Conservation (phyloP, 1,140 invertebrate species). For the Drosophila navojoa region DNA sequence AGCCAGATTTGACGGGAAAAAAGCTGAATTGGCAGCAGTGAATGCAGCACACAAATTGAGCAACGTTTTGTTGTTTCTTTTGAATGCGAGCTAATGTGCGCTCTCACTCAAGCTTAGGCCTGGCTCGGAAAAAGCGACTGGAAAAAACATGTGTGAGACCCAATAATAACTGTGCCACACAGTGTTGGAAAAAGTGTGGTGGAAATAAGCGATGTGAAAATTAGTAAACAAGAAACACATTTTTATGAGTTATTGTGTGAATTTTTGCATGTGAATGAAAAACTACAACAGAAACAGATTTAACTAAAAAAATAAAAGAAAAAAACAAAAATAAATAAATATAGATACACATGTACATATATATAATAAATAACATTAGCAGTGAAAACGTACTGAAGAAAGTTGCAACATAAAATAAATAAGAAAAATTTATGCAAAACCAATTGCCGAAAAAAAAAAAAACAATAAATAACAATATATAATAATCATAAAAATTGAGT, state of each 20-base stretch:
- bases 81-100: slow-evolving; percentile 21
- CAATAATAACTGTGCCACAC: slow-evolving; percentile 66
- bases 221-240: slow-evolving; percentile 53
- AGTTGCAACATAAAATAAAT: slow-evolving; percentile 34
- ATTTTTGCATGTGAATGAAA: slow-evolving; percentile 79
- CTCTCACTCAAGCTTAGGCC: slow-evolving; percentile 26
- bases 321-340: slow-evolving; percentile 29
- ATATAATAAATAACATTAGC: slow-evolving; percentile 33
- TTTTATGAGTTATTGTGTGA: slow-evolving; percentile 75
- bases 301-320: slow-evolving; percentile 15
- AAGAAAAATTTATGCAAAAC: slow-evolving; percentile 36
- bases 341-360: no score
- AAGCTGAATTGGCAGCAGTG: no score
- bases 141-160: slow-evolving; percentile 29
- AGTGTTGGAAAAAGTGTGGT: slow-evolving; percentile 53
- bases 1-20: no score
- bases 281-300: slow-evolving; percentile 50
- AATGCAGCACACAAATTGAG: slow-evolving; percentile 16
- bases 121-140: slow-evolving; percentile 34
- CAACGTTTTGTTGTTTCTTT: slow-evolving; percentile 55
- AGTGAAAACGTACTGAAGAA: slow-evolving; percentile 60
- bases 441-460: slow-evolving; percentile 26
- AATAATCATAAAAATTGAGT: slow-evolving; percentile 30
- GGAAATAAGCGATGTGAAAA: slow-evolving; percentile 50
- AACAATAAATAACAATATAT: slow-evolving; percentile 6